Evolutionary conservation across 2,888 invertebrate genomes (phyloP), one percentile per base, ranked within the genome.

Genomic region (Lepetodrilus schrolli): DNA sequence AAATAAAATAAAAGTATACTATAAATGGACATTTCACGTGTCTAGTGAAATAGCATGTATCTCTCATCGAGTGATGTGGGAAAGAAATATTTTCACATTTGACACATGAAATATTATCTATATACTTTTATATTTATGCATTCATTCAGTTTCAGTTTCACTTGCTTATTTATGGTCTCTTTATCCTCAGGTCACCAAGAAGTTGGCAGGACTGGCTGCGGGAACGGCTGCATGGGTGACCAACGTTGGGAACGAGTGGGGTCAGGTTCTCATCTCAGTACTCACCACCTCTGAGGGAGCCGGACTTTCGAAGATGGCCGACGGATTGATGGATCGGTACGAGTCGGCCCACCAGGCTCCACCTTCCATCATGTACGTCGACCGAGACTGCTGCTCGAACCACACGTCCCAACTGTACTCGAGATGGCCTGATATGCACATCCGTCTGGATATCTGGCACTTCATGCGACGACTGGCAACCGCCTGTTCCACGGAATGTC

Each of bases 331-430:
- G 4, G 17, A 43, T 3, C 69, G 82, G 3, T 83, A 83, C 74
- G 1, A 10, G 8, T 30, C 17, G 23, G 83, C 80, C 0, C 69
- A 51, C n/a, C 74, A 76, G 1, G 70, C 66, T 1, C 80, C 83
- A 2, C 83, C 86, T 0, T 3, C 50, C 13, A 38, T 84, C 0
- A 50, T 85, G 17, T 85, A 85, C 68, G 81, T 82, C 1, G 84
- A 85, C 73, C 43, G 81, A 5, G 83, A 83, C 70, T 85, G 84
- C 68, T 84, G 85, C 66, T n/a, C n/a, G n/a, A 77, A 79, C 7
- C 26, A 51, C 5, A 47, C 26, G 3, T 10, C 8, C 13, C 13
- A 23, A 34, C 23, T 78, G 58, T 78, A 74, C 48, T 7, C 50
- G 4, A 70, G 71, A 8, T 83, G 80, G 81, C 73, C 74, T 1